These are phyloP conservation scores for Drosophila robusta DNA, from an alignment of 2,888 invertebrate species.

Conservation along the genomic window DNA sequence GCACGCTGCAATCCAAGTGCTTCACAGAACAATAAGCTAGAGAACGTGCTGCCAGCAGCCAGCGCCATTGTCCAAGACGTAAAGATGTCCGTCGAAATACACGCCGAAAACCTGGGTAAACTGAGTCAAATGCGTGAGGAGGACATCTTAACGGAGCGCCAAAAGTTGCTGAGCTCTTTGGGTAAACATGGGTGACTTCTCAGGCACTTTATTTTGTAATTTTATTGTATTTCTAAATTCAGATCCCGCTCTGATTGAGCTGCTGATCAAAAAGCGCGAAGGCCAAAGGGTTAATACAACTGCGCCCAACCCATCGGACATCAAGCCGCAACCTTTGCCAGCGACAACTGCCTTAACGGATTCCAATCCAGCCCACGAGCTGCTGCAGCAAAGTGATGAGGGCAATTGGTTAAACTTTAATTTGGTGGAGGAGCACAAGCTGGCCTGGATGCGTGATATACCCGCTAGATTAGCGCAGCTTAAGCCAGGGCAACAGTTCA, in stretches of 20 bases:
- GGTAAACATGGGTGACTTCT: slow-evolving; percentile 59
- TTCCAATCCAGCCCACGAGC: slow-evolving; percentile 86
- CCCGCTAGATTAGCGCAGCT: slow-evolving; percentile 87
- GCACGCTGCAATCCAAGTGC: background rate
- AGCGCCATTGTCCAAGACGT: slow-evolving; percentile 84
- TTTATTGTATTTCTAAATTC: background rate
- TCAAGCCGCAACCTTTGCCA: background rate
- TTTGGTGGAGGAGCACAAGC: slow-evolving; percentile 93
- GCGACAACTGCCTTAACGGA: slow-evolving; percentile 35
- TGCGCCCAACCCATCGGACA: background rate
- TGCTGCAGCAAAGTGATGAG: slow-evolving; percentile 87
- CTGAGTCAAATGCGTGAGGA: slow-evolving; percentile 89
- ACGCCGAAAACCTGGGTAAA: slow-evolving; percentile 89
- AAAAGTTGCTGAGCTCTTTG: slow-evolving; percentile 87
- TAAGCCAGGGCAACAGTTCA: slow-evolving; percentile 88
- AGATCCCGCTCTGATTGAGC: slow-evolving; percentile 81
- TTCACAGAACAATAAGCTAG: background rate
- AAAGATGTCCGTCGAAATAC: slow-evolving; percentile 87
- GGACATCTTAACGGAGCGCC: slow-evolving; percentile 91
- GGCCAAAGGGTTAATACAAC: slow-evolving; percentile 22
- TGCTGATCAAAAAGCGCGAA: slow-evolving; percentile 70
- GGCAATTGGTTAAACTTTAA: slow-evolving; percentile 94
- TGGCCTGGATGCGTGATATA: slow-evolving; percentile 93
- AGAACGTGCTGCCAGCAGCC: slow-evolving; percentile 25
- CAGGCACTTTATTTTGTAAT: background rate